Evolutionary conservation across 2,113 vertebrate species (phyloP), one percentile per base, ranked within the genome.

Genomic region (Ceyx margarethae): DNA sequence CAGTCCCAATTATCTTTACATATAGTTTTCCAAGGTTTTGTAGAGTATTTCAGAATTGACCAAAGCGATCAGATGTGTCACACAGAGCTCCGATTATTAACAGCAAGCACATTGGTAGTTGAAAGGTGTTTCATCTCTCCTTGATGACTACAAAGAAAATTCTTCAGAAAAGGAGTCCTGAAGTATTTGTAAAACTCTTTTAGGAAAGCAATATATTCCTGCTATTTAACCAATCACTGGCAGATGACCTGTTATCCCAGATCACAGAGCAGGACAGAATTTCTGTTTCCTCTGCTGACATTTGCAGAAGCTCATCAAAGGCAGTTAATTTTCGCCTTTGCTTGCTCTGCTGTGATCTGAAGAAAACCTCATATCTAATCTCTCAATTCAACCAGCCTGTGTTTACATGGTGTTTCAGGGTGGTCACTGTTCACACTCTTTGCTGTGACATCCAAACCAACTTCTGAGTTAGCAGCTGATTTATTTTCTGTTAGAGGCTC

Each of bases 21-120:
- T 76, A 61, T 66, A 80, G 68, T 93, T 97, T 97, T 72, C 28
- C 9, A 68, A 83, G 72, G 50, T 77, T 83, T 93, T 86, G 65
- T 57, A 96, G 35, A 87, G 76, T 95, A 96, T 97, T 97, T 97
- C 85, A 96, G 89, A 74, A 82, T 69, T 87, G 67, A 95, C 87
- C 83, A 64, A 90, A 87, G 74, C 82, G 94, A 83, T 91, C 81
- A 96, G 87, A 69, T 33, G 13, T 91, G 60, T 73, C 71, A 48
- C 1, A 17, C 25, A 48, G 53, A 94, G 81, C 88, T 90, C 73
- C 65, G 83, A 64, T 75, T 83, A 60, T 91, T 89, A 91, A 82
- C 28, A 85, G 62, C 23, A 60, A 85, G 62, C 23, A 60, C 61
- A 56, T 13, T 72, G 31, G 19, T 21, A 54, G 45, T 42, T 76